Evolutionary conservation across 2,888 invertebrate genomes (phyloP).

Genomic region (Lysandra bellargus): DNA sequence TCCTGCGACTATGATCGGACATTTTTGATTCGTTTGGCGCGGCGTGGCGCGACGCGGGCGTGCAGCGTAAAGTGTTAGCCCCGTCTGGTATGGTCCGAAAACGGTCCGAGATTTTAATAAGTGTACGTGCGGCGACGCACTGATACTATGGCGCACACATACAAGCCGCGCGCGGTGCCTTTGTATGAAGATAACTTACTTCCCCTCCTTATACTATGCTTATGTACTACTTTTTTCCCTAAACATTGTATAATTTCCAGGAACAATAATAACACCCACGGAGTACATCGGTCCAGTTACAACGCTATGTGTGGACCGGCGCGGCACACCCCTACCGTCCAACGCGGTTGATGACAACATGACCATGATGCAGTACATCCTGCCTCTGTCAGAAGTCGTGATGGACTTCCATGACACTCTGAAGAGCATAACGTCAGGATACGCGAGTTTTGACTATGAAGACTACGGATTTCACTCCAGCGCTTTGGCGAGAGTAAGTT

Average conservation of each 20-base stretch:
- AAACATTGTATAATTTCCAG: conserved; percentile 53
- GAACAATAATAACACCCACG: conserved; percentile 93
- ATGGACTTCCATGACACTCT: conserved; percentile 96
- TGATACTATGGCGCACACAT: too few species aligned
- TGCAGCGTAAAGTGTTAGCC: too few species aligned
- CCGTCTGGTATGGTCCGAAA: too few species aligned
- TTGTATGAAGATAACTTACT: too few species aligned
- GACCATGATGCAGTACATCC: conserved; percentile 88
- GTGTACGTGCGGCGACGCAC: too few species aligned
- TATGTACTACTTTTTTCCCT: background rate
- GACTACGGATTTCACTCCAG: conserved; percentile 90
- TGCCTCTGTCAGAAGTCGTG: conserved; percentile 96
- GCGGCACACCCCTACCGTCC: conserved; percentile 83
- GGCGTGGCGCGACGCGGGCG: too few species aligned
- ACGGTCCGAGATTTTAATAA: too few species aligned
- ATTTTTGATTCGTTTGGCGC: too few species aligned
- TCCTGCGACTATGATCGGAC: too few species aligned
- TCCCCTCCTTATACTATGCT: too few species aligned
- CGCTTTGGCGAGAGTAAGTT: conserved; percentile 87
- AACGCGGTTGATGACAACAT: conserved; percentile 90
- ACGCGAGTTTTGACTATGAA: conserved; percentile 97
- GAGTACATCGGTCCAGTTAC: conserved; percentile 86
- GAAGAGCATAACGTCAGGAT: conserved; percentile 95
- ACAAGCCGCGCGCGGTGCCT: too few species aligned
- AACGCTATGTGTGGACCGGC: conserved; percentile 86